Conservation (phyloP, 2,888 invertebrate genomes). For the Phortica magna region DNA sequence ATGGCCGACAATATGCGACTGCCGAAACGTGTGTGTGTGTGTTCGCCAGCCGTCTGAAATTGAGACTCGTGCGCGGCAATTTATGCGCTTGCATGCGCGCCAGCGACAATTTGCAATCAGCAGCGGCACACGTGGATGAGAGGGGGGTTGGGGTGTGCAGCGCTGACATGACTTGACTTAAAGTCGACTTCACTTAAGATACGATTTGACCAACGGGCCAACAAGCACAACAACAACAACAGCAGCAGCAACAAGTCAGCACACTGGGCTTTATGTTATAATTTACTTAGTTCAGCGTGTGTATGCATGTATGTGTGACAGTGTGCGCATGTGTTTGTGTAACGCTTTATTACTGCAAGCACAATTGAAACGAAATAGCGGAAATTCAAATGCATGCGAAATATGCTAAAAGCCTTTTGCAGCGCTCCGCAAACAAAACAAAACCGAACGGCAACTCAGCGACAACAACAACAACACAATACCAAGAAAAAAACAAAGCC, state of each 20-base stretch:
- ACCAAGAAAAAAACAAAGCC: background rate
- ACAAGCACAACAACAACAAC: background rate
- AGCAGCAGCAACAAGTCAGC: background rate
- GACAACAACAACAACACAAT: background rate
- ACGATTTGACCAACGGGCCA: slow-evolving; percentile 37
- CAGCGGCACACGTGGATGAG: slow-evolving; percentile 43
- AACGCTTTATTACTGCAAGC: slow-evolving; percentile 61
- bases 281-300: slow-evolving; percentile 56
- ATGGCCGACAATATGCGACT: slow-evolving; percentile 49
- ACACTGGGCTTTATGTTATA: slow-evolving; percentile 60
- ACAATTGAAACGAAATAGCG: slow-evolving; percentile 58
- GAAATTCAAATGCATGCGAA: slow-evolving; percentile 69
- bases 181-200: slow-evolving; percentile 31
- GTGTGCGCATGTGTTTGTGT: background rate
- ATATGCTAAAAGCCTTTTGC: slow-evolving; percentile 56
- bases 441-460: background rate
- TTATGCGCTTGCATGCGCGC: slow-evolving; percentile 66
- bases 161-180: slow-evolving; percentile 29
- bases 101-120: slow-evolving; percentile 73
- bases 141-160: slow-evolving; percentile 2
- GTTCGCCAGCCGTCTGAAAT: slow-evolving; percentile 18
- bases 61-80: slow-evolving; percentile 62
- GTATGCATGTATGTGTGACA: slow-evolving; percentile 9
- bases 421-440: background rate
- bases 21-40: background rate